These are phyloP conservation scores for Xiphias gladius DNA, from an alignment of 2,113 vertebrate genomes.

Conservation along the genomic window DNA sequence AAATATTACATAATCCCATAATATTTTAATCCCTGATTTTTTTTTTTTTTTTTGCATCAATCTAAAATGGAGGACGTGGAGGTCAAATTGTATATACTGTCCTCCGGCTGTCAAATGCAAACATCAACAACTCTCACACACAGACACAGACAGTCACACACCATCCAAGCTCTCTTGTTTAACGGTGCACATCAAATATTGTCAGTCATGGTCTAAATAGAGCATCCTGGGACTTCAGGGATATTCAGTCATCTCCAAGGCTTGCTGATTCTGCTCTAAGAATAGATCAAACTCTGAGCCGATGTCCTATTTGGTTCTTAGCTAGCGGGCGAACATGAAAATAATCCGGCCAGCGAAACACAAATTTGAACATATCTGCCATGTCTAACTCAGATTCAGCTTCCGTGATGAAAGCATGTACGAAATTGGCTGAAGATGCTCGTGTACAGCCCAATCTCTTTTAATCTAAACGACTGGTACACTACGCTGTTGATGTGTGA, in stretches of 20 bases:
- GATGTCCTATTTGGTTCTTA: constrained; percentile 78
- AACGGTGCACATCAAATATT: constrained; percentile 75
- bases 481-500: constrained; percentile 17
- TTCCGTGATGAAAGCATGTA: constrained; percentile 47
- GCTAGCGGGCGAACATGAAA: constrained; percentile 63
- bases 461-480: constrained; percentile 24
- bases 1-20: background rate
- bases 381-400: constrained; percentile 36
- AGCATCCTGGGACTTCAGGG: constrained; percentile 80
- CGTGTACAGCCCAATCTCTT: background rate
- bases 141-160: constrained; percentile 24
- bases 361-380: constrained; percentile 57
- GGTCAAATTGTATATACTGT: constrained; percentile 23
- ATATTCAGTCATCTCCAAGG: constrained; percentile 74
- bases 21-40: constrained; percentile 24
- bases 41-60: constrained; percentile 17
- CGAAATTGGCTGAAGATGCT: background rate
- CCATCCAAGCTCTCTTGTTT: constrained; percentile 63
- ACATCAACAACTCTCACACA: constrained; percentile 35
- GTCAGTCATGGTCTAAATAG: constrained; percentile 81
- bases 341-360: constrained; percentile 63
- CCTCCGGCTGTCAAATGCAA: constrained; percentile 13
- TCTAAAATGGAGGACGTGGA: constrained; percentile 52
- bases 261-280: constrained; percentile 72
- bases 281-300: constrained; percentile 78